Base-by-base conservation (phyloP, 2,113 vertebrate species). In the Chaenogobius annularis region DNA sequence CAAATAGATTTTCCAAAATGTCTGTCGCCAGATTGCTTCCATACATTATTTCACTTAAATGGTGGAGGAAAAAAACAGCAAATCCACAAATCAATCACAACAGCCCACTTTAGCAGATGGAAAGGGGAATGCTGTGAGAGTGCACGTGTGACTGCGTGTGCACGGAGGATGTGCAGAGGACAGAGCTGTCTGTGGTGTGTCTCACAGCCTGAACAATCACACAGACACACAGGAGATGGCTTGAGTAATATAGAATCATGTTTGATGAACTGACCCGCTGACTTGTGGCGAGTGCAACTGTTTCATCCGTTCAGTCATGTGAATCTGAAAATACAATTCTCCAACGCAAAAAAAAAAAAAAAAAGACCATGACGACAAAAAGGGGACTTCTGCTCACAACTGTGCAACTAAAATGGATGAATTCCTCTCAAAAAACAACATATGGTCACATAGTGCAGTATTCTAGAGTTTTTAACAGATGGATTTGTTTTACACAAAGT, bases 1-100 rank as follows among this genome's bases (percentile, higher is more conserved):
- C 96, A 97, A 97, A 99, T 98, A 98, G 98, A 98, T 98, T 98
- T 98, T 98, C 95, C 96, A 96, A 98, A 99, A 99, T 98, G 98
- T 97, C 97, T 98, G 96, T 95, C 95, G 95, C 95, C 96, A 98
- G 96, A 98, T 99, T 98, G 97, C 96, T 95, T 98, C 96, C 96
- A 98, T 98, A 97, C 96, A 98, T 98, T 99, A 98, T 98, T 98
- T 98, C 94, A 96, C 96, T 97, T 97, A 96, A 98, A 98, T 96
- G 94, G 96, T 94, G 92, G 94, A 94, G 96, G 95, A 95, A 97
- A 96, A 89, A 79, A 94, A 91, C 94, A 95, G 94, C 94, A 95
- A 97, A 96, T 96, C 95, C 95, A 97, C 95, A 97, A 98, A 97
- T 97, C 95, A 96, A 96, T 92, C 92, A 90, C 88, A 88, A 89